These are phyloP conservation scores for Zeugodacus cucurbitae DNA, from an alignment of 1,140 invertebrate genomes.

Conservation along the genomic window DNA sequence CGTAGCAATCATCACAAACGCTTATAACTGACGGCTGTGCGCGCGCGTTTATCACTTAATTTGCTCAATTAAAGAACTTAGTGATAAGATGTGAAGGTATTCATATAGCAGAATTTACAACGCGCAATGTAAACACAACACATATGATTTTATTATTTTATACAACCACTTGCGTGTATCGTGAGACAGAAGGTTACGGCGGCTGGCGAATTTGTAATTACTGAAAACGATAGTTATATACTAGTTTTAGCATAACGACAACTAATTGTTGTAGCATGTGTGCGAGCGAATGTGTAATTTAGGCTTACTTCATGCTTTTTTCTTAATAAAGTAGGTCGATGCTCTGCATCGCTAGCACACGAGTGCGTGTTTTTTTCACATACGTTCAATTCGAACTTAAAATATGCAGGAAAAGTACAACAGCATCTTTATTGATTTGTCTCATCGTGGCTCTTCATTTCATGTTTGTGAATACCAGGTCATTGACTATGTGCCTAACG, in stretches of 20 bases:
- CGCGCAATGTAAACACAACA: background rate
- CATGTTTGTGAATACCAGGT: background rate
- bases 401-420: background rate
- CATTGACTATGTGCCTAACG: background rate
- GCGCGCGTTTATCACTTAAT: conserved; percentile 7
- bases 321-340: background rate
- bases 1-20: background rate
- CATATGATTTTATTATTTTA: background rate
- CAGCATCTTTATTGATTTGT: background rate
- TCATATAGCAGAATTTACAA: background rate
- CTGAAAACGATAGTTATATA: background rate
- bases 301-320: background rate
- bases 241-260: background rate
- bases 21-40: background rate
- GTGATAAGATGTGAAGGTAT: conserved; percentile 31
- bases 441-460: background rate
- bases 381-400: background rate
- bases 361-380: background rate
- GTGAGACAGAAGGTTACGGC: background rate
- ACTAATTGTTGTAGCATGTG: background rate
- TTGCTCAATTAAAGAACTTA: conserved; percentile 35
- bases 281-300: background rate
- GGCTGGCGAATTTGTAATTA: background rate
- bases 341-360: background rate
- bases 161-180: no score